Evolutionary conservation across 2,113 vertebrate species (phyloP).

Genomic region (Psophia crepitans): DNA sequence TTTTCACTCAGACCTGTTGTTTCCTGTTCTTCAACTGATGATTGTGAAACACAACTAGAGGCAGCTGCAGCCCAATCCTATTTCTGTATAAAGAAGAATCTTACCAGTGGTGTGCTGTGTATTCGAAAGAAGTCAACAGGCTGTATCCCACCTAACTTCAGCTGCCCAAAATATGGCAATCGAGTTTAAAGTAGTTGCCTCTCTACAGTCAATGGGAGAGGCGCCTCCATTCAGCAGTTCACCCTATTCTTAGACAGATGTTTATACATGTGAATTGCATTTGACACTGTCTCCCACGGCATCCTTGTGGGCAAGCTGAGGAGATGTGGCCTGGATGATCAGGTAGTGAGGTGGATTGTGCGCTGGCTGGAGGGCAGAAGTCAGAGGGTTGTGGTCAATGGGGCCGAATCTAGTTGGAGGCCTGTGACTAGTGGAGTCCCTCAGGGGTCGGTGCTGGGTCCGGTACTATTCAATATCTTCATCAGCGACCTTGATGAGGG

Average conservation of each 20-base stretch:
- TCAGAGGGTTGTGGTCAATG: too few species aligned
- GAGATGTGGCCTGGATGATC: too few species aligned
- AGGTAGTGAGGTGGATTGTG: too few species aligned
- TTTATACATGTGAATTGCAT: background rate
- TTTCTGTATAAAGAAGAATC: background rate
- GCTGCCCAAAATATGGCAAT: background rate
- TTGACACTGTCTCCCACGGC: too few species aligned
- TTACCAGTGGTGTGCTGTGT: background rate
- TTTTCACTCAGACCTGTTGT: background rate
- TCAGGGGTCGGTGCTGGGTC: too few species aligned
- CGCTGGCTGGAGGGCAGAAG: too few species aligned
- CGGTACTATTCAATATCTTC: too few species aligned
- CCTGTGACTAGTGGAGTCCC: too few species aligned
- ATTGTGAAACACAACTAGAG: background rate
- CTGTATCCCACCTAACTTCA: background rate
- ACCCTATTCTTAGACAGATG: background rate
- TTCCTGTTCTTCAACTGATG: background rate
- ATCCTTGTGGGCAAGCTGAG: too few species aligned
- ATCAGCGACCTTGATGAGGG: too few species aligned
- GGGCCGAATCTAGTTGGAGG: too few species aligned
- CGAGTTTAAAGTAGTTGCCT: background rate
- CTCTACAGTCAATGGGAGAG: background rate
- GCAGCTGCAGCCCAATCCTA: background rate
- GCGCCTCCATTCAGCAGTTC: background rate
- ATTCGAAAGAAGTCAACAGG: background rate